Evolutionary conservation across 2,113 vertebrate genomes (phyloP).

Genomic region (Xiphophorus maculatus): DNA sequence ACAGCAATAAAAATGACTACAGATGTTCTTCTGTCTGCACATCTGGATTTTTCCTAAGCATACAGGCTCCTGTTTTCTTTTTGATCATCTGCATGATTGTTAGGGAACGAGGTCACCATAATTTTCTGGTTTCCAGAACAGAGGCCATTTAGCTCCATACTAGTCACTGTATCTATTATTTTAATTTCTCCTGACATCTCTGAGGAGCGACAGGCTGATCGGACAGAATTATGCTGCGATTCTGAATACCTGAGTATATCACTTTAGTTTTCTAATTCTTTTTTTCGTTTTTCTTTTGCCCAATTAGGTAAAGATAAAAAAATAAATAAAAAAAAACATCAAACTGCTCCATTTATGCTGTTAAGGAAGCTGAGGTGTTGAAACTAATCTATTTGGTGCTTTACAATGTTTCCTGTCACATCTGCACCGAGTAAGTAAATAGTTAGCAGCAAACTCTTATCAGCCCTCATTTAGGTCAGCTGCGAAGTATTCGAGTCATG

Average conservation of each 20-base stretch:
- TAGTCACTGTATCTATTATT: background rate
- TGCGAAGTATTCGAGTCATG: slow-evolving; percentile 15
- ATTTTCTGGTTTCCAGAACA: background rate
- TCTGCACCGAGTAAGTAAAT: slow-evolving; percentile 9
- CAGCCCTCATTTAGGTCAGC: background rate
- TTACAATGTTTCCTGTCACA: background rate
- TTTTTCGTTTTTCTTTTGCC: background rate
- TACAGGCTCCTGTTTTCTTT: no score
- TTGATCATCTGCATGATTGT: background rate
- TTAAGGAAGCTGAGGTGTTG: background rate
- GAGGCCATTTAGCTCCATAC: no score
- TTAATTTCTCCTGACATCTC: background rate
- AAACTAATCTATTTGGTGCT: background rate
- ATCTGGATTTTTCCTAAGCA: background rate
- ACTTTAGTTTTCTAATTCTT: background rate
- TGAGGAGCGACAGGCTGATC: background rate
- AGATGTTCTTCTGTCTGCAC: background rate
- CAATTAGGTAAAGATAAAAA: background rate
- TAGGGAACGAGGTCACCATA: background rate
- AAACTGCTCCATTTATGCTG: background rate
- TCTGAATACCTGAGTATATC: no score
- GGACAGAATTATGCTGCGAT: background rate
- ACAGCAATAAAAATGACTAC: slow-evolving; percentile 1
- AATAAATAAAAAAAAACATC: background rate
- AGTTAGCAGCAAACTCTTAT: background rate